Percentiles rank a stretch among this genome's conserved stretches.
phyloP scores from a whole-genome alignment of 2,888 invertebrate species.

The Crematogaster levior region DNA sequence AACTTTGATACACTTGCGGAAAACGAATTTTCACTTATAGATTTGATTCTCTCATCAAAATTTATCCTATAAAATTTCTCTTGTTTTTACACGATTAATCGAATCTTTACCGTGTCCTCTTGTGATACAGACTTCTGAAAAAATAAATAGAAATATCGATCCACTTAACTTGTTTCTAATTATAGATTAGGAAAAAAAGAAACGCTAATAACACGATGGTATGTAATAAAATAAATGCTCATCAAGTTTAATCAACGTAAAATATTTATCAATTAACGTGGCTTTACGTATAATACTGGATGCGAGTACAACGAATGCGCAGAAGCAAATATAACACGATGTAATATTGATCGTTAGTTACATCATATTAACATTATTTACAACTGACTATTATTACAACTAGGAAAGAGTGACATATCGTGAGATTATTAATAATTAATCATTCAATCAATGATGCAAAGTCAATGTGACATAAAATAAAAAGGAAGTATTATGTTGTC shows the following conservation, averaged over 20 bases:
- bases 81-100: neutral
- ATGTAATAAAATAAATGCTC: neutral
- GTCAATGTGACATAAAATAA: neutral
- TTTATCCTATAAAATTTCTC: neutral
- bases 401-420: conserved; percentile 10
- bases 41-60: neutral
- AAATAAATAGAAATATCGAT: neutral
- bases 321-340: conserved; percentile 51
- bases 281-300: conserved; percentile 5
- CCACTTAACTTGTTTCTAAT: neutral
- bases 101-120: neutral
- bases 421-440: conserved; percentile 5
- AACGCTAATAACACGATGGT: neutral
- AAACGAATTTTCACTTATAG: neutral
- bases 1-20: neutral
- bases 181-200: neutral
- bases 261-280: conserved; percentile 50
- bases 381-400: conserved; percentile 8
- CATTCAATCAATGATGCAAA: conserved; percentile 14
- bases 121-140: no score
- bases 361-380: conserved; percentile 45
- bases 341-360: conserved; percentile 54
- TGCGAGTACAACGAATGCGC: conserved; percentile 42
- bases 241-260: conserved; percentile 9
- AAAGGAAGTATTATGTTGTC: neutral